Conservation (phyloP, 2,797 vertebrate species). For the Cossypha heuglini region DNA sequence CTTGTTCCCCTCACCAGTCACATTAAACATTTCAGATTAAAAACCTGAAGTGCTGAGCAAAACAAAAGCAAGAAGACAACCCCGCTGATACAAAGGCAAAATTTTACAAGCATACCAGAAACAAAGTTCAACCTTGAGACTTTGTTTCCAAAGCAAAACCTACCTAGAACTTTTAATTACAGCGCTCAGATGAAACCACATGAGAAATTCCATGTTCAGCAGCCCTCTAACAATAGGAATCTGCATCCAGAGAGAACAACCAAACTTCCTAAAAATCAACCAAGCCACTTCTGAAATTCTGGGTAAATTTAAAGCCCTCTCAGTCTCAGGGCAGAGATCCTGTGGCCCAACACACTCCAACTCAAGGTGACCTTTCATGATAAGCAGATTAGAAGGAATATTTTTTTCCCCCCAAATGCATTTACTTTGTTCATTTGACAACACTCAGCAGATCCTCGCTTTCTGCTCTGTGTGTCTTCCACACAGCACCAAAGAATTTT, state of each 20-base stretch:
- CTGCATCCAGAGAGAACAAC: accelerated
- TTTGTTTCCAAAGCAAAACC: not conserved
- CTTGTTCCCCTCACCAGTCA: not conserved
- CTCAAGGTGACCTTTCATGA: not conserved
- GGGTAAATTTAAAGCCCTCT: not conserved
- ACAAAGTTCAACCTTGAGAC: not conserved
- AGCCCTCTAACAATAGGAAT: not conserved
- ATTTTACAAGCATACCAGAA: not conserved
- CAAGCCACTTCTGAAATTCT: not conserved
- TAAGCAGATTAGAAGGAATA: not conserved
- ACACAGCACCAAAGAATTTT: not conserved
- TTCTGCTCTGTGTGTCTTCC: not conserved
- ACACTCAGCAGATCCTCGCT: not conserved
- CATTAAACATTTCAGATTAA: not conserved
- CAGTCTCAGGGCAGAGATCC: not conserved
- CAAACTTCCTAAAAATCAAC: not conserved
- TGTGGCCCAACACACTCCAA: not conserved
- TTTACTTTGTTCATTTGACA: not conserved
- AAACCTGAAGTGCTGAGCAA: not conserved
- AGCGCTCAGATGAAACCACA: not conserved
- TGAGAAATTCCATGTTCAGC: not conserved
- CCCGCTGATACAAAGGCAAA: not conserved
- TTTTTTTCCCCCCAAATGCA: not conserved
- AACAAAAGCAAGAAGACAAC: not conserved
- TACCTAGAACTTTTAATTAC: not conserved